Evolutionary conservation across 1,140 invertebrate genomes (phyloP).

Genomic region (Lethrus apterus): DNA sequence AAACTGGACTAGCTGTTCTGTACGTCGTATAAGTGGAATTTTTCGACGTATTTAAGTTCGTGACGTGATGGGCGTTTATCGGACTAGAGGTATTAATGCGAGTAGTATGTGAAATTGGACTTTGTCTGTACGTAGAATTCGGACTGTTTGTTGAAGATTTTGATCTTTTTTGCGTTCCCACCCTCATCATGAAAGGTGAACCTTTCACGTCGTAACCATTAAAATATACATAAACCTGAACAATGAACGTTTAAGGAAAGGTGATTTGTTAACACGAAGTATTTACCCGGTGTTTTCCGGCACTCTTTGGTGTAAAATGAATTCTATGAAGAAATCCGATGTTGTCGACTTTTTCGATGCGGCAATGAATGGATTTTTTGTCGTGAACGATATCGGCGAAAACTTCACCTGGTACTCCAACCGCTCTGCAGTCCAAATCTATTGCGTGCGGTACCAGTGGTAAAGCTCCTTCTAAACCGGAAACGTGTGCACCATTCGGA

Average conservation of each 20-base stretch:
- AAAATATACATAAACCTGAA: constrained; percentile 84
- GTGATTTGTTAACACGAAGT: neutral
- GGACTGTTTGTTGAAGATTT: constrained; percentile 31
- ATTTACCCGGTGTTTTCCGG: constrained; percentile 78
- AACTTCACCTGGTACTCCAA: constrained; percentile 81
- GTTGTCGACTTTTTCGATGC: constrained; percentile 72
- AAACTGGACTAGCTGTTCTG: constrained; percentile 31
- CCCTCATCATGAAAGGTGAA: constrained; percentile 70
- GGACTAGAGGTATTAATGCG: constrained; percentile 27
- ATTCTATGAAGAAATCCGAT: constrained; percentile 69
- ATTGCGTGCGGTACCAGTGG: constrained; percentile 73
- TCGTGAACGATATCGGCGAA: constrained; percentile 83
- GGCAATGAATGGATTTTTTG: constrained; percentile 73
- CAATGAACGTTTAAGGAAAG: constrained; percentile 19
- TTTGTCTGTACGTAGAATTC: constrained; percentile 34
- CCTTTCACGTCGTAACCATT: constrained; percentile 95
- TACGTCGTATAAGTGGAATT: constrained; percentile 28
- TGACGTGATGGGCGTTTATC: constrained; percentile 9
- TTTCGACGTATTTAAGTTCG: constrained; percentile 15
- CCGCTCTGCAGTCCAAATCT: constrained; percentile 59
- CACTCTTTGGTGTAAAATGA: constrained; percentile 79
- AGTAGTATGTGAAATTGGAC: constrained; percentile 37
- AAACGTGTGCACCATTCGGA: constrained; percentile 77
- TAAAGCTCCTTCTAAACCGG: constrained; percentile 64
- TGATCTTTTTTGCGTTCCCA: constrained; percentile 58